Evolutionary conservation across 2,888 invertebrate genomes (phyloP), one percentile per base, ranked within the genome.

Genomic region (Sceliomorpha sp.): DNA sequence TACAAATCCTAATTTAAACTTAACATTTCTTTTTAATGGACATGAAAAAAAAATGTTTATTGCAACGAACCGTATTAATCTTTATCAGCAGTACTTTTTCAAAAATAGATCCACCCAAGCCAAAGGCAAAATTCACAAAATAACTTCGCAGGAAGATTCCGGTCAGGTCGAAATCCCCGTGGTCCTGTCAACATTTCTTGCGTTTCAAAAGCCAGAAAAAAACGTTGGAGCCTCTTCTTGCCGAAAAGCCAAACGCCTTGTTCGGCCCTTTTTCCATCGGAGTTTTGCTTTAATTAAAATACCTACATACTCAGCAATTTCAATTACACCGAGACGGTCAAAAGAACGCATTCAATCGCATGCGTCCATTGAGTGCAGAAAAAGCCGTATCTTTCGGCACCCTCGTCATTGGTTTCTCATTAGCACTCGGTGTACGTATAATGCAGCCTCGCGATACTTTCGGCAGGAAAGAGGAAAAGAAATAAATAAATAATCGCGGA

Each of bases 401-500:
- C 71, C 70, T 70, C 58, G 55, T 71, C 69, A 70, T 73, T 68
- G 73, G 66, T 63, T 69, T 73, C 73, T 71, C 71, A 71, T 73
- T 73, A 71, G 73, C 70, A 70, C 71, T 45, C 36, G 7, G 42
- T 47, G 62, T 68, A 45, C 26, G 69, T 63, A 56, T 70, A 72
- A 70, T 58, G 66, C 40, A 17, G 42, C 31, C 50, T 27, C 15
- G 50, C 62, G 47, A 66, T 53, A 56, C 67, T 48, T 67, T 66
- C 44, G 37, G 63, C 62, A 31, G 31, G 50, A 37, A 29, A 47
- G 8, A 36, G 53, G 44, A 70, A 75, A 58, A 73, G 64, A 74
- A 77, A 77, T 77, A 77, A 78, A 74, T 73, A 76, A 83, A 80
- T 78, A 79, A 80, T 76, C 75, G 73, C 75, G 68, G 74, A 73